phyloP scores from a whole-genome alignment of 2,888 invertebrate genomes.

The Lasioglossum oenotherae region DNA sequence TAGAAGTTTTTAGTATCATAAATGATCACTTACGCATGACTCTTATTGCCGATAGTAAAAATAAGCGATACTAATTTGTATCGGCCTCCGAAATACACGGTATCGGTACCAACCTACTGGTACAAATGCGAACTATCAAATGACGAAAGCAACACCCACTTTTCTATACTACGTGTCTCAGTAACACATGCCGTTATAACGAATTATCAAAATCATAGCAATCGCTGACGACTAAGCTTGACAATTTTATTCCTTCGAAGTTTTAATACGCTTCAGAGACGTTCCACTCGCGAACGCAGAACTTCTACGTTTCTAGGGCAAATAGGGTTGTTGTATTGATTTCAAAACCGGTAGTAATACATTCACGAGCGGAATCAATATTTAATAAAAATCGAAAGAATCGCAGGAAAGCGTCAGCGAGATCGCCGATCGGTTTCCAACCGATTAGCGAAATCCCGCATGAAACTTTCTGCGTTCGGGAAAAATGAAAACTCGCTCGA shows the following conservation, averaged over 20 bases:
- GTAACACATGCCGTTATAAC: not conserved
- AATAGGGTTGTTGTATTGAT: slow-evolving; percentile 55
- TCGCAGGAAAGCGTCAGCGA: not conserved
- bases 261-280: slow-evolving; percentile 4
- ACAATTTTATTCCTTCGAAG: not conserved
- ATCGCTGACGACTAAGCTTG: not conserved
- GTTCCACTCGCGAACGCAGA: not conserved
- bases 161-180: slow-evolving; percentile 71
- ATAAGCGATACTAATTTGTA: slow-evolving; percentile 55
- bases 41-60: slow-evolving; percentile 43
- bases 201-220: not conserved
- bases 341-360: slow-evolving; percentile 60
- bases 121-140: slow-evolving; percentile 65
- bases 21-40: slow-evolving; percentile 67
- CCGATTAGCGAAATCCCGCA: not conserved
- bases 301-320: slow-evolving; percentile 27
- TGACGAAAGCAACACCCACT: slow-evolving; percentile 79
- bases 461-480: not conserved
- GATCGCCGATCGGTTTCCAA: not conserved
- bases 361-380: slow-evolving; percentile 35
- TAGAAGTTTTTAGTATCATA: slow-evolving; percentile 21
- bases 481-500: not conserved
- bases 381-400: slow-evolving; percentile 31
- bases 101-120: slow-evolving; percentile 54
- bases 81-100: slow-evolving; percentile 51